Evolutionary conservation across 2,888 invertebrate species (phyloP).

Genomic region (Cylindroiulus punctatus): DNA sequence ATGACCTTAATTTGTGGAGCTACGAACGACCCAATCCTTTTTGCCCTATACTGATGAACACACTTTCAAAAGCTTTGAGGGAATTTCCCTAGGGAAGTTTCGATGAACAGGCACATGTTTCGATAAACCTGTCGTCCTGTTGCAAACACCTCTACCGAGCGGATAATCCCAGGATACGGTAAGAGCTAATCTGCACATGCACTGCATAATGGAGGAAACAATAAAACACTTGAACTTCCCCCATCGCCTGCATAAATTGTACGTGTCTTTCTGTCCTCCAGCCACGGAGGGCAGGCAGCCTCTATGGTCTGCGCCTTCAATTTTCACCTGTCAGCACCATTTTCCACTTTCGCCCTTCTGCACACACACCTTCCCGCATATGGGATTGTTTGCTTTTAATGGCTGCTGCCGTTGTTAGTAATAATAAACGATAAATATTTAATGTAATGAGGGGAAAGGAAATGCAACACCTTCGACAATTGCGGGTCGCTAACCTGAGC

Average conservation of each 20-base stretch:
- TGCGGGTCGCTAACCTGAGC: constrained; percentile 23
- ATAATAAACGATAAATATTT: constrained; percentile 42
- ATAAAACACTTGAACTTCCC: constrained; percentile 34
- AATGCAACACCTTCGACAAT: constrained; percentile 42
- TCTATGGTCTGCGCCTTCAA: background rate
- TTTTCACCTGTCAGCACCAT: no score
- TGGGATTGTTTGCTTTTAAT: constrained; percentile 26
- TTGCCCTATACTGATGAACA: background rate
- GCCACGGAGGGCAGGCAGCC: background rate
- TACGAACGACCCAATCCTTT: background rate
- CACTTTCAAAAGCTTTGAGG: no score
- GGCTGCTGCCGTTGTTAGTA: constrained; percentile 42
- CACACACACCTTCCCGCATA: constrained; percentile 26
- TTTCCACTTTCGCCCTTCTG: constrained; percentile 16
- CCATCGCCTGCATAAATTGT: background rate
- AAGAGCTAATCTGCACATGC: background rate
- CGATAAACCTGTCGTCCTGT: background rate
- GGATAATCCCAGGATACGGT: background rate
- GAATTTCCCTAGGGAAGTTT: background rate
- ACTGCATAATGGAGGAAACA: constrained; percentile 37
- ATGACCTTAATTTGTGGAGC: background rate
- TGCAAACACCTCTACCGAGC: background rate
- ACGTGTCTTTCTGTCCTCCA: background rate
- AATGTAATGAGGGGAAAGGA: constrained; percentile 42
- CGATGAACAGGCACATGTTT: background rate